Evolutionary conservation across 2,797 vertebrate genomes (phyloP), one percentile per base, ranked within the genome.

Genomic region (Microhierax caerulescens): DNA sequence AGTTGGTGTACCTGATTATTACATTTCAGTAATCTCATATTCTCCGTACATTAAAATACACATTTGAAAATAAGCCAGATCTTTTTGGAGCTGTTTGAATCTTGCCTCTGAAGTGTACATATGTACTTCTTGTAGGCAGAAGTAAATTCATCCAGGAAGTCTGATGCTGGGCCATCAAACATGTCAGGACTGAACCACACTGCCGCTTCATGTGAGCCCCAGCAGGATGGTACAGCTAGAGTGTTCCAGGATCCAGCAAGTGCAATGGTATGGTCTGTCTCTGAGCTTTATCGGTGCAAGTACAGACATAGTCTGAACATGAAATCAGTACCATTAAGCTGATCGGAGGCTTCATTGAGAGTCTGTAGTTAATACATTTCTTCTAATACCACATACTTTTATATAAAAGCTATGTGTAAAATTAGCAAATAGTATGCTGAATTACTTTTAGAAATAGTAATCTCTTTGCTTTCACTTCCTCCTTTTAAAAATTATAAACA

Each of bases 91-190:
- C 12, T 22, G 3, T 86, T 82, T 64, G 83, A 39, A 39, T 79
- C 37, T 76, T n/a, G 54, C 32, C 43, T 95, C 20, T 98, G 53
- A 97, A 56, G 28, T 41, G 19, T 93, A 2, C 43, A 0, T 91
- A 12, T 85, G 30, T 97, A 27, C 60, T 97, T 43, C 56, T 92
- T 96, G 59, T 78, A 98, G 98, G 98, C 98, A 83, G 98, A 98
- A 97, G 97, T 98, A 64, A 98, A 87, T 96, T 98, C 98, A 45
- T 97, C 98, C 85, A 95, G 97, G 92, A 98, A 97, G 51, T 93
- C 97, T 85, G 92, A 95, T 21, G 79, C 97, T 82, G 98, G 97
- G 63, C 54, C 97, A 37, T 87, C 96, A 77, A 41, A 72, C 12
- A 3, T 19, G 1, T 91, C 97, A 9, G 96, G 96, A 61, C 60